phyloP scores from a whole-genome alignment of 2,797 vertebrate genomes.

The Rhincodon typus region DNA sequence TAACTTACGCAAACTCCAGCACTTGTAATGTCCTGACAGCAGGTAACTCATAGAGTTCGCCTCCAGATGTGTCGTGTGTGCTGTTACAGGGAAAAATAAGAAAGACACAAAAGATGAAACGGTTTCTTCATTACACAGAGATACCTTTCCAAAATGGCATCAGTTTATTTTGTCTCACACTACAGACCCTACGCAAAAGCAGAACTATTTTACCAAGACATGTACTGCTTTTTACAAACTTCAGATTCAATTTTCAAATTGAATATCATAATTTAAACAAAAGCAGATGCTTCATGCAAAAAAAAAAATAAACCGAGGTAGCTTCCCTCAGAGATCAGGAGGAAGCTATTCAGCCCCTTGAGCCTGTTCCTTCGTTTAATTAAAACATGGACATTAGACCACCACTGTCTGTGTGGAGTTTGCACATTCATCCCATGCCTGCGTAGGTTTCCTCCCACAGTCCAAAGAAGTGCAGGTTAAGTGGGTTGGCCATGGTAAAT shows the following conservation, averaged over 20 bases:
- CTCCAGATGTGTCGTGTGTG: conserved; percentile 44
- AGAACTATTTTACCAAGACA: background rate
- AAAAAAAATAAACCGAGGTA: background rate
- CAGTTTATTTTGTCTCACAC: background rate
- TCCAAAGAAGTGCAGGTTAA: no score
- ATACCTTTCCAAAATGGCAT: background rate
- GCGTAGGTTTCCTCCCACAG: no score
- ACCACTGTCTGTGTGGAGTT: no score
- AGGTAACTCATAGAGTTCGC: conserved; percentile 58
- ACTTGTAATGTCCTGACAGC: conserved; percentile 71
- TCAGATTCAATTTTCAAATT: background rate
- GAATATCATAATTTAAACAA: background rate
- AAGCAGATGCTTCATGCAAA: background rate
- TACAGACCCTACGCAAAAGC: background rate
- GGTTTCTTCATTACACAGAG: background rate
- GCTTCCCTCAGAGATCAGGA: background rate
- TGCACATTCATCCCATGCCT: no score
- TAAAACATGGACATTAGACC: background rate
- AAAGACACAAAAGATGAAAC: conserved; percentile 4
- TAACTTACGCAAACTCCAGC: conserved; percentile 79
- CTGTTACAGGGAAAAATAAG: conserved; percentile 42
- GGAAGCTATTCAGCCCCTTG: background rate
- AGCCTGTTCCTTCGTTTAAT: background rate
- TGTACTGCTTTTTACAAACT: background rate
- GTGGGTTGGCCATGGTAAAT: no score